These are phyloP conservation scores for Meteorus cinctellus DNA, from an alignment of 2,888 invertebrate genomes.

Conservation along the genomic window DNA sequence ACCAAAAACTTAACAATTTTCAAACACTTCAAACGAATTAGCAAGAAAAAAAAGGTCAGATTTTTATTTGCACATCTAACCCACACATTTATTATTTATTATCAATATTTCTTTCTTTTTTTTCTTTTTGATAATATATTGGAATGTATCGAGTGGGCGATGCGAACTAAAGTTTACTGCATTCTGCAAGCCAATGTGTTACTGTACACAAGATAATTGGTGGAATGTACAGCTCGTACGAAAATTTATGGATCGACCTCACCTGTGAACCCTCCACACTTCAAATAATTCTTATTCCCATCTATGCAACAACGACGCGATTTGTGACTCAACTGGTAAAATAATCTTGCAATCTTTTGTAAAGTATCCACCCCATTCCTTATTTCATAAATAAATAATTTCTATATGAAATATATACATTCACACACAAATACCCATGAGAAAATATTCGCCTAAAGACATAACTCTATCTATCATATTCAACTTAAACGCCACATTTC, in stretches of 20 bases:
- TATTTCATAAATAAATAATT: background rate
- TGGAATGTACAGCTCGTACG: background rate
- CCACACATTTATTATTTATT: constrained; percentile 8
- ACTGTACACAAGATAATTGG: constrained; percentile 25
- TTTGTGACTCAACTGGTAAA: background rate
- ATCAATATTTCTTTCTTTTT: constrained; percentile 7
- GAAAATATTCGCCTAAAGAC: background rate
- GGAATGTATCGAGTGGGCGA: constrained; percentile 30
- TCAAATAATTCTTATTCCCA: constrained; percentile 23
- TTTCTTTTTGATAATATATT: constrained; percentile 27
- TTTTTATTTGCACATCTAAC: constrained; percentile 8
- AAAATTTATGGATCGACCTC: constrained; percentile 42
- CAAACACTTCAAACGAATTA: background rate
- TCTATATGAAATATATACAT: background rate
- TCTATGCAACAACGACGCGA: background rate
- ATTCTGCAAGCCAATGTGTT: constrained; percentile 38
- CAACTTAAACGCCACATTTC: background rate
- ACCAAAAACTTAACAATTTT: background rate
- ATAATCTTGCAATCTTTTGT: constrained; percentile 20
- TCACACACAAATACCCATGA: background rate
- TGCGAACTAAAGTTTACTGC: constrained; percentile 23
- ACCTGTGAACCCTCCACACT: constrained; percentile 29
- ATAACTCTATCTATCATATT: constrained; percentile 1
- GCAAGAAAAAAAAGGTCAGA: background rate
- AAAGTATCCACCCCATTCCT: constrained; percentile 8